Percentiles rank a stretch among this genome's conserved stretches.
Evolutionary conservation across 2,113 vertebrate genomes (phyloP).

Genomic region (Synchiropus splendidus): DNA sequence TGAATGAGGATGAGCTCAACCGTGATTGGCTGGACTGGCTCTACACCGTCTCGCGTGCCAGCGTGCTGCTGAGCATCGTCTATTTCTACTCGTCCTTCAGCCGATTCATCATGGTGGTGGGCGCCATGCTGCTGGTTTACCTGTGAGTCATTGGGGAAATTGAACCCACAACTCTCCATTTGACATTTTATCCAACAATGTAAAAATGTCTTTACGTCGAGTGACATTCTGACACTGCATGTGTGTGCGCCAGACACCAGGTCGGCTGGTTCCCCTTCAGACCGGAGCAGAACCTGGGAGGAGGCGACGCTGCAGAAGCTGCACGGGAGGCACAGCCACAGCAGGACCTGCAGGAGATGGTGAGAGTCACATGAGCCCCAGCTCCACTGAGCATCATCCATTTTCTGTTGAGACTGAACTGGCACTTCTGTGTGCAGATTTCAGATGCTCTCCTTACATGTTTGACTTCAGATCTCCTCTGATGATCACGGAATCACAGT

Average conservation of each 20-base stretch:
- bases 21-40: conserved; percentile 97
- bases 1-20: conserved; percentile 91
- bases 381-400: background rate
- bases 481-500: background rate
- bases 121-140: conserved; percentile 90
- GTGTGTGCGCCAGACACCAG: conserved; percentile 75
- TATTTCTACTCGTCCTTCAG: conserved; percentile 97
- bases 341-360: conserved; percentile 89
- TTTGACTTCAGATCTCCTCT: too few species aligned
- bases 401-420: too few species aligned
- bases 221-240: too few species aligned
- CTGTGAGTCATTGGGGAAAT: conserved; percentile 62
- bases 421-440: too few species aligned
- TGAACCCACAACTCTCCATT: background rate
- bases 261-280: conserved; percentile 95
- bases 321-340: conserved; percentile 72
- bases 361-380: conserved; percentile 30
- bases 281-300: conserved; percentile 67
- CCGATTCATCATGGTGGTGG: conserved; percentile 88
- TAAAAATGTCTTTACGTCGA: too few species aligned
- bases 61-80: conserved; percentile 88
- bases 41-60: conserved; percentile 83
- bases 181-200: too few species aligned
- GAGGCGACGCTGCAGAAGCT: conserved; percentile 21
- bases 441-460: background rate